Conservation (phyloP, 2,113 vertebrate species). For the Halcyon senegalensis region DNA sequence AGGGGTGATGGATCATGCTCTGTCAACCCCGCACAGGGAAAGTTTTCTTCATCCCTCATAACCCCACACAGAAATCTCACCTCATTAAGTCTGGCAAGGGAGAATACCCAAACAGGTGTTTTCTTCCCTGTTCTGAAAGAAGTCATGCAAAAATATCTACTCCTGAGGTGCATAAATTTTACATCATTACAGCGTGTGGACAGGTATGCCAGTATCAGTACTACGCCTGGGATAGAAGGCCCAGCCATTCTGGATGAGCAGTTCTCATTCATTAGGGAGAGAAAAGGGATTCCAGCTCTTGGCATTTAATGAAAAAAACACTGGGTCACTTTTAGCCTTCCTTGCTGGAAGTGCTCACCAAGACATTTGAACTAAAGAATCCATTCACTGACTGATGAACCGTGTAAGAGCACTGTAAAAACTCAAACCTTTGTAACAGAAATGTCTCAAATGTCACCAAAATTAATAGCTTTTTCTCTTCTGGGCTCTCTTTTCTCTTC, state of each 20-base stretch:
- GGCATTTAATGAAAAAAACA: neutral
- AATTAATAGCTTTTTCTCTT: neutral
- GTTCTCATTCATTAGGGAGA: neutral
- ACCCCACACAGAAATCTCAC: neutral
- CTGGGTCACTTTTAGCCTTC: neutral
- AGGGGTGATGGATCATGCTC: neutral
- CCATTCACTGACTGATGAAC: neutral
- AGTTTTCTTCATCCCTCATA: neutral
- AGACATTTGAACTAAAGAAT: neutral
- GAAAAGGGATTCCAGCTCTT: neutral
- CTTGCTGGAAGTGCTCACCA: neutral
- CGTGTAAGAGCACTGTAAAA: neutral
- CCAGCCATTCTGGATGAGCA: neutral
- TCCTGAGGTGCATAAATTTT: neutral
- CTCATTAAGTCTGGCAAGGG: neutral
- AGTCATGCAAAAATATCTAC: neutral
- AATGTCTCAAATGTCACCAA: neutral
- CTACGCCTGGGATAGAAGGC: neutral
- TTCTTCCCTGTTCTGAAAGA: neutral
- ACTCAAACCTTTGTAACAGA: neutral
- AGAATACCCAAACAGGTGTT: neutral
- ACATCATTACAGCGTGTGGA: neutral
- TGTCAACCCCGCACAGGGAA: neutral
- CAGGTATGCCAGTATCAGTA: neutral
- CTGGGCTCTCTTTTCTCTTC: neutral